Conservation (phyloP, 2,888 invertebrate species). For the Perizoma affinitatum region DNA sequence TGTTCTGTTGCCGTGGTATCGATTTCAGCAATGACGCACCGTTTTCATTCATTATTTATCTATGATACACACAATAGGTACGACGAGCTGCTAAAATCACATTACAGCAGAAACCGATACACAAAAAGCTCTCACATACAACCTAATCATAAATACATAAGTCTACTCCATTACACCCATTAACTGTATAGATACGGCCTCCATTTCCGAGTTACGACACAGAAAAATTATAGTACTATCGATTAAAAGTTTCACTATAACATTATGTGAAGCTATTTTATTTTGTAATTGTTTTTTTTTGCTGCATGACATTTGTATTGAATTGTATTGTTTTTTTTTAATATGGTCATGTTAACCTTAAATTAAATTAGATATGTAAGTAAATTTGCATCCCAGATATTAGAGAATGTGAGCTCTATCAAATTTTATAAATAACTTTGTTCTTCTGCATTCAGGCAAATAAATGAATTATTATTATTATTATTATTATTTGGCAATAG, state of each 20-base stretch:
- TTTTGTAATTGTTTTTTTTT: too few relatives aligned
- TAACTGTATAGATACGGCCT: conserved; percentile 46
- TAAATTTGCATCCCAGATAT: too few relatives aligned
- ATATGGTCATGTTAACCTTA: too few relatives aligned
- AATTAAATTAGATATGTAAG: too few relatives aligned
- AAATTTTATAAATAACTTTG: too few relatives aligned
- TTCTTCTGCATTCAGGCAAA: too few relatives aligned
- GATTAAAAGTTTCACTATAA: background rate
- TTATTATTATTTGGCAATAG: too few relatives aligned
- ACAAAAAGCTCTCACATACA: conserved; percentile 34
- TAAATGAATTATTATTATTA: too few relatives aligned
- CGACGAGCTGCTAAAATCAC: conserved; percentile 19
- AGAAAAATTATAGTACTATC: background rate
- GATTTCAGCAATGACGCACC: conserved; percentile 13
- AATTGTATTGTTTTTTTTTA: too few relatives aligned
- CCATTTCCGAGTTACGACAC: conserved; percentile 33
- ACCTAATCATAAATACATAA: conserved; percentile 40
- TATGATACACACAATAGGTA: background rate
- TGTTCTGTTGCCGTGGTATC: background rate
- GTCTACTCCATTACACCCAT: conserved; percentile 45
- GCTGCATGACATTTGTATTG: too few relatives aligned
- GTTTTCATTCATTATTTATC: conserved; percentile 13
- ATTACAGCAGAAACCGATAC: conserved; percentile 24
- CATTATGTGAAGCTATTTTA: too few relatives aligned
- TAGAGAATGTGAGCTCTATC: too few relatives aligned